Conservation (phyloP, 2,113 vertebrate genomes). For the Oncorhynchus masou region DNA sequence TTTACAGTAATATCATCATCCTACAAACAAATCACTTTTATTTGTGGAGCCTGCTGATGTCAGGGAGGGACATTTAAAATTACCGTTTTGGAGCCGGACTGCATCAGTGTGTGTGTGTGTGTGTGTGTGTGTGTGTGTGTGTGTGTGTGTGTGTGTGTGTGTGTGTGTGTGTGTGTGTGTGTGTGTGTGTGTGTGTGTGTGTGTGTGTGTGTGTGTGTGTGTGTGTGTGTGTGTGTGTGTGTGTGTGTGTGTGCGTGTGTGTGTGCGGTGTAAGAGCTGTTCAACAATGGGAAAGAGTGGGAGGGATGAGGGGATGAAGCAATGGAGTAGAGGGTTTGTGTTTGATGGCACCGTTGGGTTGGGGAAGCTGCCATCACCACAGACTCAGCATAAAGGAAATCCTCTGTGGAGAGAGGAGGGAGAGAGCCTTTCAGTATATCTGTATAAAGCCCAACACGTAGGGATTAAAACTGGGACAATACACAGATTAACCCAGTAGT, state of each 20-base stretch:
- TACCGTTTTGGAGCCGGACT: background rate
- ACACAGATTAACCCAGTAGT: background rate
- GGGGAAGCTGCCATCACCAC: background rate
- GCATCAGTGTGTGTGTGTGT: too few relatives aligned
- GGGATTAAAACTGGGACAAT: conserved; percentile 5
- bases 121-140: too few relatives aligned
- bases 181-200: background rate
- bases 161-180: background rate
- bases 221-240: background rate
- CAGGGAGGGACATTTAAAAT: conserved; percentile 45
- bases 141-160: background rate
- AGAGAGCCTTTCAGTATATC: background rate
- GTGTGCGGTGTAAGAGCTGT: too few relatives aligned
- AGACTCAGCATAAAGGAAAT: background rate
- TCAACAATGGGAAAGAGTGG: too few relatives aligned
- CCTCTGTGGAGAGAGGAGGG: background rate
- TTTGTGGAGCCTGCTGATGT: background rate
- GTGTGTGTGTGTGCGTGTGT: too few relatives aligned
- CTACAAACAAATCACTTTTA: conserved; percentile 50
- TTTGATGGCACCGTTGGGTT: background rate
- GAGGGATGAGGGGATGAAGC: too few relatives aligned
- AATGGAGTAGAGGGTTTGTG: too few relatives aligned
- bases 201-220: too few relatives aligned
- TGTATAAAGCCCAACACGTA: conserved; percentile 2
- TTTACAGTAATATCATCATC: conserved; percentile 29